Conservation (phyloP, 1,140 invertebrate genomes). For the Megalonaias nervosa region DNA sequence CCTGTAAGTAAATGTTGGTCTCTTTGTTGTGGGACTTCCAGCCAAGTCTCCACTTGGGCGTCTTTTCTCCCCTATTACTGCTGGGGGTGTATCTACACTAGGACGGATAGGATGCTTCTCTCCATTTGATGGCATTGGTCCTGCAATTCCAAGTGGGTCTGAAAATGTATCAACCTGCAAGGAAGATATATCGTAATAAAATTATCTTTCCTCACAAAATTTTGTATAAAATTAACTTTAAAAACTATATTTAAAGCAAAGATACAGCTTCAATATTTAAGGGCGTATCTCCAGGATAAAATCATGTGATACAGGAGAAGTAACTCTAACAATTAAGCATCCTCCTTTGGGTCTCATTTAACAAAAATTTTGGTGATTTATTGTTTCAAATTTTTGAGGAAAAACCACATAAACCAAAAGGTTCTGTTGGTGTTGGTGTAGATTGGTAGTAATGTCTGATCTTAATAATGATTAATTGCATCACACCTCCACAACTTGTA, state of each 20-base stretch:
- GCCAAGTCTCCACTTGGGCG: conserved; percentile 56
- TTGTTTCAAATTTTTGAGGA: too few species aligned
- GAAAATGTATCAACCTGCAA: conserved; percentile 89
- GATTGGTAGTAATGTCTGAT: too few species aligned
- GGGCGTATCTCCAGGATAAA: neutral
- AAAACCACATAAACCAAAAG: too few species aligned
- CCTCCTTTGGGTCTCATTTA: too few species aligned
- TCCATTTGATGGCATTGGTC: conserved; percentile 50
- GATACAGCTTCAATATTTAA: neutral
- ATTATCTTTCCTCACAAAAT: neutral
- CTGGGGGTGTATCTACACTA: conserved; percentile 56
- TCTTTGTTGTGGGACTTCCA: conserved; percentile 57
- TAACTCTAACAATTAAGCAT: too few species aligned
- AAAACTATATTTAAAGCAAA: neutral
- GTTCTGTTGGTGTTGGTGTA: too few species aligned
- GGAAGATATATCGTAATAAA: neutral
- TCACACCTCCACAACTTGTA: neutral
- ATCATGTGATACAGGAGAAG: too few species aligned
- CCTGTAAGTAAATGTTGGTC: conserved; percentile 65
- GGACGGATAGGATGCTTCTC: conserved; percentile 56
- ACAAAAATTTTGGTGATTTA: too few species aligned
- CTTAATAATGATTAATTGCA: too few species aligned
- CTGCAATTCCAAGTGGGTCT: conserved; percentile 89
- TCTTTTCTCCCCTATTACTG: conserved; percentile 52
- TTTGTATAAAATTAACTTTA: neutral